These are phyloP conservation scores for Clarias batrachus DNA, from an alignment of 2,113 vertebrate genomes.

Conservation along the genomic window DNA sequence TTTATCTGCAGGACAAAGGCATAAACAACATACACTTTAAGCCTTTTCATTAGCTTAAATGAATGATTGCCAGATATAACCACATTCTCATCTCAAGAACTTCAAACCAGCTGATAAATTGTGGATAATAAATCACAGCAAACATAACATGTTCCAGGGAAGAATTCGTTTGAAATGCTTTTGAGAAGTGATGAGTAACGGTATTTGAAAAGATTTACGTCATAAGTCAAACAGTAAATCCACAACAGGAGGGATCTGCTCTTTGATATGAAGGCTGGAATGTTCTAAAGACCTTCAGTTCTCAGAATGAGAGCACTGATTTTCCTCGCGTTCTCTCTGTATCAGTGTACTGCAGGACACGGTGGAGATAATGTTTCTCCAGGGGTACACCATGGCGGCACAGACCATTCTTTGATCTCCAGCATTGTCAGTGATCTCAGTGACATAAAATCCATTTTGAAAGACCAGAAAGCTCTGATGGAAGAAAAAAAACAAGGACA, in stretches of 20 bases:
- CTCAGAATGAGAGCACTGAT: conserved; percentile 23
- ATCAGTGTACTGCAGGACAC: not conserved
- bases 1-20: not conserved
- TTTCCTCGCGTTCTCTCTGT: not conserved
- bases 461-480: conserved; percentile 1
- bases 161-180: not conserved
- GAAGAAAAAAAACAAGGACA: conserved; percentile 3
- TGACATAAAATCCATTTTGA: not conserved
- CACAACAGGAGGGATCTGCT: not conserved
- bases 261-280: not conserved
- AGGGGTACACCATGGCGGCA: not conserved
- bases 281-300: not conserved
- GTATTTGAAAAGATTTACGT: not conserved
- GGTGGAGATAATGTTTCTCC: not conserved
- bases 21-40: not conserved
- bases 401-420: not conserved
- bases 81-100: not conserved
- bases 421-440: not conserved
- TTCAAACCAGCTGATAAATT: not conserved
- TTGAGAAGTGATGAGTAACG: not conserved
- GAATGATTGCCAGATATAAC: not conserved
- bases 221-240: not conserved
- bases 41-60: not conserved
- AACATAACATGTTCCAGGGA: not conserved
- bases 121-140: not conserved